These are phyloP conservation scores for Myxocyprinus asiaticus DNA, from an alignment of 2,113 vertebrate species.

Conservation along the genomic window DNA sequence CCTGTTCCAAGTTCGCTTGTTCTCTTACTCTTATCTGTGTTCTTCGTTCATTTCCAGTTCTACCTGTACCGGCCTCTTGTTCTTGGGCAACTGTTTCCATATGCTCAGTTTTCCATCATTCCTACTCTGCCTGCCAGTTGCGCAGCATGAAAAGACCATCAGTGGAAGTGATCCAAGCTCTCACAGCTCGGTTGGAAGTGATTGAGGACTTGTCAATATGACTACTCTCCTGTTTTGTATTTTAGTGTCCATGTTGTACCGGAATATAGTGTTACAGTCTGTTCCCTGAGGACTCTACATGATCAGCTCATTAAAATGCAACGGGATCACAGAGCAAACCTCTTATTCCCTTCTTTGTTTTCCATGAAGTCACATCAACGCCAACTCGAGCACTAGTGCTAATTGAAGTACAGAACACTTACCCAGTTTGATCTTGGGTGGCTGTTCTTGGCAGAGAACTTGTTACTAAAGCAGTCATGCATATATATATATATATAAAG, in stretches of 20 bases:
- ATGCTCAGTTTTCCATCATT: conserved; percentile 2
- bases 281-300: conserved; percentile 58
- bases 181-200: conserved; percentile 1
- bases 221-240: conserved; percentile 18
- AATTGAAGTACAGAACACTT: conserved; percentile 24
- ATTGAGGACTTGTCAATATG: conserved; percentile 18
- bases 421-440: conserved; percentile 6
- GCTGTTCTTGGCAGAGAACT: neutral
- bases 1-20: neutral
- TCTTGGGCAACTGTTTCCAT: neutral
- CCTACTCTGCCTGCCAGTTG: no score
- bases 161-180: neutral
- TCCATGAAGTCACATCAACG: conserved; percentile 45
- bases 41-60: neutral
- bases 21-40: neutral
- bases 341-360: conserved; percentile 53
- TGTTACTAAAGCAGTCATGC: neutral
- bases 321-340: conserved; percentile 66
- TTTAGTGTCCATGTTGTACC: conserved; percentile 33
- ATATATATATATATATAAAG: neutral
- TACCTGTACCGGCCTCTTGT: neutral
- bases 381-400: conserved; percentile 45
- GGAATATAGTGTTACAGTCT: conserved; percentile 63
- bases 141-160: neutral
- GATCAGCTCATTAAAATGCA: conserved; percentile 61